Evolutionary conservation across 2,888 invertebrate genomes (phyloP), one percentile per base, ranked within the genome.

Genomic region (Hipparchia semele): DNA sequence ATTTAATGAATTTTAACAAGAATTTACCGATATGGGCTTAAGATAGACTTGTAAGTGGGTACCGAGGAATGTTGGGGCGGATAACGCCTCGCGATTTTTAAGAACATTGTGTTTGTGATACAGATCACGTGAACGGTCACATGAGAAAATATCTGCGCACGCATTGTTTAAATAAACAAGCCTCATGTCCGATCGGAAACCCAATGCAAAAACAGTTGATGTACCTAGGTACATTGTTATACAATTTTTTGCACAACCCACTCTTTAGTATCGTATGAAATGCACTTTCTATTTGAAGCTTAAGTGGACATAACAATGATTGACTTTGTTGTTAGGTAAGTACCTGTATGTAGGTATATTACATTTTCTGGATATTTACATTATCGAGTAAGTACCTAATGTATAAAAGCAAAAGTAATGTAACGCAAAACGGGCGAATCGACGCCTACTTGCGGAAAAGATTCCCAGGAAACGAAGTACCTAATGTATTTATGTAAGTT

Each of bases 151-250:
- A 75, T 73, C 68, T 70, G 70, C 65, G 66, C 71, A 74, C 61
- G 74, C 70, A 70, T 75, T 77, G 74, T 75, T 73, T 72, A 23
- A 23, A 23, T 68, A 72, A 71, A 73, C 73, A 77, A 80, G 79
- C 76, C 76, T 73, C 85, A 86, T 82, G 87, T 90, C 87, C 88
- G 84, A 87, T 92, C 91, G 92, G 92, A 92, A 92, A 91, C 90
- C 83, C 81, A 84, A 81, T 81, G 81, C 82, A 89, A 89, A 58
- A 88, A 84, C 89, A 86, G 87, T 71, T 75, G 69, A 75, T 86
- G 86, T 86, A 88, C 83, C 73, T 86, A 84, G 84, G 87, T 39
- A 56, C 13, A n/a, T 83, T 76, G 82, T 92, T 91, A 90, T 84
- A 87, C 86, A 91, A 91, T 84, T 75, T 82, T 82, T 90, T 90